Conservation (phyloP, 2,113 vertebrate genomes). For the Corapipo altera region DNA sequence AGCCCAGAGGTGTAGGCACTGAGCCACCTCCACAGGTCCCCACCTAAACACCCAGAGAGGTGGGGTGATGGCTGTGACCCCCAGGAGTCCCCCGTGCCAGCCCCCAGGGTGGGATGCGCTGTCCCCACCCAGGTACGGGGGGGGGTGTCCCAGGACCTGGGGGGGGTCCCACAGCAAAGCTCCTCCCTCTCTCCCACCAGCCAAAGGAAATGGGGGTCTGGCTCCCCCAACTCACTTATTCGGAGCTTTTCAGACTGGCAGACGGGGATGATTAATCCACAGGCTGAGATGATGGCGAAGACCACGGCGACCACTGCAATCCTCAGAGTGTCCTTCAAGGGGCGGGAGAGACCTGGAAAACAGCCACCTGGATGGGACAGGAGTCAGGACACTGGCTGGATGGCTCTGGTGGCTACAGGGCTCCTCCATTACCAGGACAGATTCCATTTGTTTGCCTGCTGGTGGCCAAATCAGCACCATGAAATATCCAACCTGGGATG, state of each 20-base stretch:
- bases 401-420: not conserved
- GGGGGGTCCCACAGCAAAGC: not conserved
- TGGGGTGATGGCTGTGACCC: not conserved
- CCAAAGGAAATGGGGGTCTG: fast-evolving
- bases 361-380: fast-evolving
- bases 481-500: fast-evolving
- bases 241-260: constrained; percentile 55
- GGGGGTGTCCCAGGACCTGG: not conserved
- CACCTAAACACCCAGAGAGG: not conserved
- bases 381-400: not conserved
- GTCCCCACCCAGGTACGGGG: fast-evolving
- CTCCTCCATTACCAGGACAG: not conserved
- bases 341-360: not conserved
- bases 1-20: constrained; percentile 41
- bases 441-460: not conserved
- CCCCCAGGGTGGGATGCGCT: fast-evolving
- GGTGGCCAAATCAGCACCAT: not conserved
- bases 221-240: constrained; percentile 22
- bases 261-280: constrained; percentile 23
- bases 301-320: not conserved
- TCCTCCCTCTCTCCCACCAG: not conserved
- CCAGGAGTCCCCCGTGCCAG: fast-evolving
- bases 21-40: constrained; percentile 61
- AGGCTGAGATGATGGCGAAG: not conserved
- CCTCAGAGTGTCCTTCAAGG: not conserved